Conservation (phyloP, 2,888 invertebrate genomes). For the Polydrusus cervinus region DNA sequence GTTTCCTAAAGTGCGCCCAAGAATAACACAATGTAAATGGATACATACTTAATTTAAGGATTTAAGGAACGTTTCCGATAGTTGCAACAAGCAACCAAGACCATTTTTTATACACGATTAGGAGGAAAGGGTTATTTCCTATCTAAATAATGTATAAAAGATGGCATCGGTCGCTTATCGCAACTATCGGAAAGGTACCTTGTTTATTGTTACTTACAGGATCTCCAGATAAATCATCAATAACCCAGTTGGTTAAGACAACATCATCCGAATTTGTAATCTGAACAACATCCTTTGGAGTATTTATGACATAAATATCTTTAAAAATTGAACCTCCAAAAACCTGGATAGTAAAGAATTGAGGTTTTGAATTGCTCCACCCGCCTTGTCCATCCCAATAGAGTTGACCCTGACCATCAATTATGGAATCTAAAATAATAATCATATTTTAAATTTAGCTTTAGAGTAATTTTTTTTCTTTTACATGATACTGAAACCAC, state of each 20-base stretch:
- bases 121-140: too few species aligned
- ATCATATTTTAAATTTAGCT: not conserved
- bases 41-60: too few species aligned
- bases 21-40: too few species aligned
- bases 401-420: conserved; percentile 56
- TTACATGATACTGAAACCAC: not conserved
- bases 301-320: conserved; percentile 55
- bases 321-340: conserved; percentile 52
- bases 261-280: conserved; percentile 52
- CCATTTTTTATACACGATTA: too few species aligned
- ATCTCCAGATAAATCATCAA: conserved; percentile 57
- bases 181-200: too few species aligned
- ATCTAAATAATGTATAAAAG: too few species aligned
- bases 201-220: conserved; percentile 36
- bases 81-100: too few species aligned
- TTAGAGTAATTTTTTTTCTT: not conserved
- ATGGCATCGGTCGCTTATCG: too few species aligned
- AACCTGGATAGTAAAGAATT: conserved; percentile 56
- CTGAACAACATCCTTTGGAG: conserved; percentile 54
- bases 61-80: too few species aligned
- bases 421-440: conserved; percentile 39
- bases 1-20: too few species aligned
- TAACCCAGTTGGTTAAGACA: conserved; percentile 50
- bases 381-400: conserved; percentile 59
- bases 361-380: conserved; percentile 54